Conservation (phyloP, 2,888 invertebrate species). For the Idaea biselata region DNA sequence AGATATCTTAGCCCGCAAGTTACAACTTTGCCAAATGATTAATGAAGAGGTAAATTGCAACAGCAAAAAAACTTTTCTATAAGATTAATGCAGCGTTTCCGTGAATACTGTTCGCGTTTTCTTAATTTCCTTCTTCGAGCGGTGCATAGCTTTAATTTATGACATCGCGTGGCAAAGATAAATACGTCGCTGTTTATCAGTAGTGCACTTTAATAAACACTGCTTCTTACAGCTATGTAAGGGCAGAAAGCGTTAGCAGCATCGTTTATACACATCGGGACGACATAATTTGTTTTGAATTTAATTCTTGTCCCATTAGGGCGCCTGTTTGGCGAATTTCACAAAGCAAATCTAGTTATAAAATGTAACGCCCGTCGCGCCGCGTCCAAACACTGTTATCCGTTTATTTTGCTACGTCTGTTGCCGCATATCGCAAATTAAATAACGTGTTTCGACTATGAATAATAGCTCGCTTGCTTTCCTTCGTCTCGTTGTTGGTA, state of each 20-base stretch:
- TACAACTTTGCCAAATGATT: slow-evolving; percentile 40
- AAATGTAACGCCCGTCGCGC: slow-evolving; percentile 62
- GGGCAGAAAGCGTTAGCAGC: slow-evolving; percentile 13
- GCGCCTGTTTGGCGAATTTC: slow-evolving; percentile 61
- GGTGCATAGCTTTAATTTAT: slow-evolving; percentile 60
- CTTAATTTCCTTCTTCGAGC: slow-evolving; percentile 57
- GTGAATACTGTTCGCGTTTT: slow-evolving; percentile 48
- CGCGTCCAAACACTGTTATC: slow-evolving; percentile 58
- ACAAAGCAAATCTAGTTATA: slow-evolving; percentile 74
- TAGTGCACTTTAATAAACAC: slow-evolving; percentile 50
- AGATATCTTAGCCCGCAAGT: slow-evolving; percentile 36
- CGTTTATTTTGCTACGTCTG: slow-evolving; percentile 66
- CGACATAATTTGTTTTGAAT: slow-evolving; percentile 61
- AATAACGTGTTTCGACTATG: slow-evolving; percentile 69
- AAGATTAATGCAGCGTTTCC: slow-evolving; percentile 51
- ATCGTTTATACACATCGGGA: slow-evolving; percentile 44
- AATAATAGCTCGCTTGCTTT: slow-evolving; percentile 48
- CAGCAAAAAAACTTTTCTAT: slow-evolving; percentile 29
- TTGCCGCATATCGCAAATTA: slow-evolving; percentile 71
- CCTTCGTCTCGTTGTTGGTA: slow-evolving; percentile 37
- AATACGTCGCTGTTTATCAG: slow-evolving; percentile 60
- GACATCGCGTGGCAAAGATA: slow-evolving; percentile 56
- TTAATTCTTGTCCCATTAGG: slow-evolving; percentile 66
- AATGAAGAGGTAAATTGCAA: slow-evolving; percentile 34
- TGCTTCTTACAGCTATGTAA: slow-evolving; percentile 36